Base-by-base conservation (phyloP, 1,140 invertebrate genomes). In the Drosophila orena region DNA sequence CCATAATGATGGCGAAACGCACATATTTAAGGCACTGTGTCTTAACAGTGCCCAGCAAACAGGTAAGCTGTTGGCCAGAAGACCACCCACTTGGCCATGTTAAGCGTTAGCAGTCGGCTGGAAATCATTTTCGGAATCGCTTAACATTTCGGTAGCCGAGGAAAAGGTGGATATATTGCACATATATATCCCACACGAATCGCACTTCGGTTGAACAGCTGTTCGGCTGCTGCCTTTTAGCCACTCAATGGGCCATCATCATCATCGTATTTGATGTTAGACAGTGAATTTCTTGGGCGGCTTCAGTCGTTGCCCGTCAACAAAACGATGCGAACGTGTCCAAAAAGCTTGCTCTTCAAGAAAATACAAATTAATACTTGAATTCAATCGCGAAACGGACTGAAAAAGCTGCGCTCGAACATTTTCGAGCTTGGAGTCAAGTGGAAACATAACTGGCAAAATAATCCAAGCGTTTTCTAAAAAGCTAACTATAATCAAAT, bases 261-360 rank as follows among this genome's bases (percentile, higher is more conserved):
- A 35, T 53, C 70, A 74, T 81, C 68, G 72, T 44, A 46, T 76
- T 62, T 79, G 84, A 88, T 88, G 71, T 88, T 88, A 77, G 66
- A 50, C 84, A 69, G 43, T 64, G 60, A 71, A 64, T 61, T 88
- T 89, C 84, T 56, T 88, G 68, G 66, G 80, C 84, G 72, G 84
- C 84, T 84, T 88, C 72, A 88, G 84, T 88, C 84, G 84, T 88
- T 88, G 79, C 76, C 84, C 68, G 73, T 88, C 84, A 89, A 88
- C 84, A 88, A 84, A 89, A 56, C 76, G 64, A 40, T 69, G 52
- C 79, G 68, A 76, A 89, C 79, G 79, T 88, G 72, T 70, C 52
- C 62, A 50, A 44, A 57, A 52, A 10, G 30, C 44, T 59, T 37
- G 58, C 58, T 70, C 46, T 59, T 30, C 7, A 30, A 34, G 27